phyloP scores from a whole-genome alignment of 53 echinoderm and acorn worm species.

The Apostichopus leukothele region DNA sequence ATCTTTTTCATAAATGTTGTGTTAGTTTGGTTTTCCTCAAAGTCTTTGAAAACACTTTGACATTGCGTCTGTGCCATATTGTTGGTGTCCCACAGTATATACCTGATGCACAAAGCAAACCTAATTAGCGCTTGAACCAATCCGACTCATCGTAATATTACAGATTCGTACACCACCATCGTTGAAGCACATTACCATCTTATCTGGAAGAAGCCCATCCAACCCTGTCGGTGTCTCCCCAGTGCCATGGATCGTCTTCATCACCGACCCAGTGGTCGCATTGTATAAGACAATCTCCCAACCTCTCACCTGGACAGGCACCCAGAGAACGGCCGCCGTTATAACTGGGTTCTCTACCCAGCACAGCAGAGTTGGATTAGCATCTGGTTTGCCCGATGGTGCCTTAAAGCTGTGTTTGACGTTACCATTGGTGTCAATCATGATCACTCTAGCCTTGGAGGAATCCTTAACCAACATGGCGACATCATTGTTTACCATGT shows the following conservation, averaged over 20 bases:
- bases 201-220: conserved; percentile 45
- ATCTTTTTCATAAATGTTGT: too few species aligned
- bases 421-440: conserved; percentile 24
- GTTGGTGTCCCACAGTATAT: too few species aligned
- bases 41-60: too few species aligned
- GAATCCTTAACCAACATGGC: conserved; percentile 5
- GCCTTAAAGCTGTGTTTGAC: conserved; percentile 23
- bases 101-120: too few species aligned
- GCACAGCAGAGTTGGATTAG: conserved; percentile 31
- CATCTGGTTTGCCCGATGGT: conserved; percentile 6
- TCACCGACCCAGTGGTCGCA: neutral
- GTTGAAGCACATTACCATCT: conserved; percentile 39
- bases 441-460: neutral
- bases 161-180: conserved; percentile 28
- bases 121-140: neutral
- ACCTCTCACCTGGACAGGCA: conserved; percentile 3
- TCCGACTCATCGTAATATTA: neutral
- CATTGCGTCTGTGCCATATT: too few species aligned
- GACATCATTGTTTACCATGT: conserved; percentile 8
- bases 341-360: conserved; percentile 30
- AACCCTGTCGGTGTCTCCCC: conserved; percentile 27
- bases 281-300: conserved; percentile 41
- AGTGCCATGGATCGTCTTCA: conserved; percentile 11
- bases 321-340: conserved; percentile 44
- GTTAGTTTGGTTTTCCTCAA: too few species aligned